Evolutionary conservation across 1,140 invertebrate genomes (phyloP).

Genomic region (Cydia strobilella): DNA sequence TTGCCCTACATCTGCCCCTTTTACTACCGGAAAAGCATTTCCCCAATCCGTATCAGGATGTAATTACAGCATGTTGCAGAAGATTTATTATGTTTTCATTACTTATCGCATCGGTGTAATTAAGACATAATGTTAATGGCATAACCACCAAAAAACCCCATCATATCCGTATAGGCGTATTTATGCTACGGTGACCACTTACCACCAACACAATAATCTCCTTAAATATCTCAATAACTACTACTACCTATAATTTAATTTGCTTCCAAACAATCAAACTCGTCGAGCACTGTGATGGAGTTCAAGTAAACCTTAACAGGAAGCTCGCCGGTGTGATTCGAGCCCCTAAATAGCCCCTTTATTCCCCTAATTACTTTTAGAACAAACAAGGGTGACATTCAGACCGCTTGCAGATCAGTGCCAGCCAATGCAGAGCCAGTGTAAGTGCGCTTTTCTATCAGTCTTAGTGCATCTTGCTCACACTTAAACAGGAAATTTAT

Average conservation of each 20-base stretch:
- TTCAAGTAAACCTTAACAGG: constrained; percentile 5
- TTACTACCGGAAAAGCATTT: too few relatives aligned
- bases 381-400: constrained; percentile 13
- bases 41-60: too few relatives aligned
- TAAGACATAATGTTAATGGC: too few relatives aligned
- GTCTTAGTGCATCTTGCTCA: too few relatives aligned
- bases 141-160: too few relatives aligned
- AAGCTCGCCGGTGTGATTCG: constrained; percentile 6
- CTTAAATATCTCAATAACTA: background rate
- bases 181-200: background rate
- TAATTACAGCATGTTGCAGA: too few relatives aligned
- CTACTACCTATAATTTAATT: background rate
- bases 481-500: too few relatives aligned
- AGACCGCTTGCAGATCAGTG: background rate
- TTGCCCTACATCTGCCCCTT: too few relatives aligned
- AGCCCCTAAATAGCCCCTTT: background rate
- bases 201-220: background rate
- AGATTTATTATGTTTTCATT: too few relatives aligned
- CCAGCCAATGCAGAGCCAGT: background rate
- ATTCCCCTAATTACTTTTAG: constrained; percentile 20
- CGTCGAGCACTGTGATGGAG: background rate
- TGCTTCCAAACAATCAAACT: constrained; percentile 4
- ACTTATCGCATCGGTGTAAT: too few relatives aligned
- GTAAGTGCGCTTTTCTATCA: background rate
- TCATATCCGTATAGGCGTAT: too few relatives aligned